Percentiles rank a stretch among this genome's conserved stretches.
phyloP scores from a whole-genome alignment of 92 coral and sea anemone species.

The Chrysogorgia sp. region DNA sequence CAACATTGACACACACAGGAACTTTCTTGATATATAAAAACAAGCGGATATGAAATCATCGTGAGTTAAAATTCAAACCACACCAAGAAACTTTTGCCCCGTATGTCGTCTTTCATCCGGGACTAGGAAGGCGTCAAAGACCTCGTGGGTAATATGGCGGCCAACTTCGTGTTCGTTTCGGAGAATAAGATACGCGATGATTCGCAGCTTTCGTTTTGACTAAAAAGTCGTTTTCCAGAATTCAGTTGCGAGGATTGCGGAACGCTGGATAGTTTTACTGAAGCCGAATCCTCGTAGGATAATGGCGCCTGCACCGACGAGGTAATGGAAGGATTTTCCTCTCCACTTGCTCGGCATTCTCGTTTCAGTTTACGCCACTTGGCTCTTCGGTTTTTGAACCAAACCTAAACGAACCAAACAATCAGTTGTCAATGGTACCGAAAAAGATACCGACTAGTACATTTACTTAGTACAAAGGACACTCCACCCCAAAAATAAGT shows the following conservation, averaged over 20 bases:
- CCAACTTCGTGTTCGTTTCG: not conserved
- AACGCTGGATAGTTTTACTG: slow-evolving; percentile 13
- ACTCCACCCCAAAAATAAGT: no score
- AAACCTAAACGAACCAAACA: slow-evolving; percentile 65
- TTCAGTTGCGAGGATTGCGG: slow-evolving; percentile 4
- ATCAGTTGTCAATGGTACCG: not conserved
- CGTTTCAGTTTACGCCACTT: slow-evolving; percentile 97
- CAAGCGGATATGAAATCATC: no score
- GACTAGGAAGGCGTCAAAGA: slow-evolving; percentile 21
- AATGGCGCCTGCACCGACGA: not conserved
- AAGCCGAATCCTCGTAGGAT: slow-evolving; percentile 22
- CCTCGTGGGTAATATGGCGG: not conserved
- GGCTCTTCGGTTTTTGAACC: slow-evolving; percentile 99
- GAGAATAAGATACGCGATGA: not conserved
- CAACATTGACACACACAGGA: no score
- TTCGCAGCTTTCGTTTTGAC: not conserved
- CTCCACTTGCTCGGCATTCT: slow-evolving; percentile 52
- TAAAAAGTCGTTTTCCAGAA: slow-evolving; percentile 23
- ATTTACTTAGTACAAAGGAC: no score
- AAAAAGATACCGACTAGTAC: no score
- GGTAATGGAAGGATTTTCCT: slow-evolving; percentile 20
- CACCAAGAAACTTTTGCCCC: not conserved
- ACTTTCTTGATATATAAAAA: no score
- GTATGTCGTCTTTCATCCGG: not conserved
- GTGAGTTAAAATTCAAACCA: no score